Evolutionary conservation across 2,888 invertebrate species (phyloP).

Genomic region (Chromoteleia sp.): DNA sequence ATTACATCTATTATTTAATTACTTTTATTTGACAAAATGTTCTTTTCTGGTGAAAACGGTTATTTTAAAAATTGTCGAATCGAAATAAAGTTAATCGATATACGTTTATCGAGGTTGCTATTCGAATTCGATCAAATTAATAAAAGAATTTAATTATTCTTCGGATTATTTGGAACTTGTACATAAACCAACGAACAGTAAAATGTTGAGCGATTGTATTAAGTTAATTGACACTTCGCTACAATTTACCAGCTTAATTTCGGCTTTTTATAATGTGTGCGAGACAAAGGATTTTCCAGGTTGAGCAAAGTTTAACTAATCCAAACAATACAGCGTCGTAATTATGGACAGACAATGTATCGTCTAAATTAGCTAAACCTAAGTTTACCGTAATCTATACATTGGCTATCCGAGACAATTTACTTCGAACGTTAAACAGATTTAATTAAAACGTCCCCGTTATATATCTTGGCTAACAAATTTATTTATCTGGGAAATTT

Average conservation of each 20-base stretch:
- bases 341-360: slow-evolving; percentile 59
- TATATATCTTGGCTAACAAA: slow-evolving; percentile 19
- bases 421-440: slow-evolving; percentile 55
- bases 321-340: slow-evolving; percentile 54
- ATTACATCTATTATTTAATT: no score
- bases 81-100: no score
- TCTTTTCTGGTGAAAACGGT: no score
- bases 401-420: slow-evolving; percentile 55
- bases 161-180: neutral
- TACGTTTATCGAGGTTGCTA: no score
- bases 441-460: slow-evolving; percentile 50
- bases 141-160: no score
- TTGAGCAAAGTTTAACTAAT: slow-evolving; percentile 52
- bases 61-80: no score
- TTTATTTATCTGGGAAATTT: slow-evolving; percentile 19
- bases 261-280: slow-evolving; percentile 5
- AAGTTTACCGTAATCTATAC: slow-evolving; percentile 57
- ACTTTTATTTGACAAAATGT: no score
- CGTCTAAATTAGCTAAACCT: slow-evolving; percentile 59
- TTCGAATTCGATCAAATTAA: no score
- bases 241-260: slow-evolving; percentile 6
- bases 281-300: slow-evolving; percentile 27
- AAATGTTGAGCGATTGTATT: neutral
- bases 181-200: neutral
- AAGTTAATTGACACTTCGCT: neutral